Base-by-base conservation (phyloP, 2,113 vertebrate species). In the Siniperca knerii region DNA sequence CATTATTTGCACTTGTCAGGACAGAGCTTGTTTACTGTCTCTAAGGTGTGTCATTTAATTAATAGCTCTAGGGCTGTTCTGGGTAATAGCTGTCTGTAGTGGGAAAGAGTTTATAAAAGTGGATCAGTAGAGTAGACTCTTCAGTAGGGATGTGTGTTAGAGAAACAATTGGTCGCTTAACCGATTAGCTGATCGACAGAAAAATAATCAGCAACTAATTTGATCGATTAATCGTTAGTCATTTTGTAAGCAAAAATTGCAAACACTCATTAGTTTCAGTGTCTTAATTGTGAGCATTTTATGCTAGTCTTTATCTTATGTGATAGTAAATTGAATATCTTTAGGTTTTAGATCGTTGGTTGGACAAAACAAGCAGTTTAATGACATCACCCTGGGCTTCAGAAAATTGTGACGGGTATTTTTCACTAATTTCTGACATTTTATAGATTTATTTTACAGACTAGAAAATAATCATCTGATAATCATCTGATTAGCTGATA, bases 1-100 rank as follows among this genome's bases (percentile, higher is more conserved):
- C n/a, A 75, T 80, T 71, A 81, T 65, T 52, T 61, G 70, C 33
- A 25, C 52, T 54, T 78, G 86, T 75, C 89, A 76, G 64, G 57
- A 73, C 40, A 15, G 57, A 80, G 71, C 70, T 86, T 80, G 82
- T 90, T 85, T 89, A 72, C 76, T 1, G 70, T 88, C 81, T 85
- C 81, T 60, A 66, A 85, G 75, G 77, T 90, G 83, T 79, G 80
- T 37, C 46, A 25, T 71, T 79, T 86, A 88, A 90, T 89, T 65
- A 88, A 87, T 82, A 79, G 77, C 90, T 81, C 6, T 4, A 21
- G 81, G 89, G 81, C 60, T 64, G 70, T 58, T 79, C 58, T 52
- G 40, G 57, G 79, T 61, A 70, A 84, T 65, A 62, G 50, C 48
- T 71, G 73, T 81, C 50, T 74, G 80, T 35, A 52, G 60, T 58